Base-by-base conservation (phyloP, 2,888 invertebrate species). In the Drosophila melanosoma region DNA sequence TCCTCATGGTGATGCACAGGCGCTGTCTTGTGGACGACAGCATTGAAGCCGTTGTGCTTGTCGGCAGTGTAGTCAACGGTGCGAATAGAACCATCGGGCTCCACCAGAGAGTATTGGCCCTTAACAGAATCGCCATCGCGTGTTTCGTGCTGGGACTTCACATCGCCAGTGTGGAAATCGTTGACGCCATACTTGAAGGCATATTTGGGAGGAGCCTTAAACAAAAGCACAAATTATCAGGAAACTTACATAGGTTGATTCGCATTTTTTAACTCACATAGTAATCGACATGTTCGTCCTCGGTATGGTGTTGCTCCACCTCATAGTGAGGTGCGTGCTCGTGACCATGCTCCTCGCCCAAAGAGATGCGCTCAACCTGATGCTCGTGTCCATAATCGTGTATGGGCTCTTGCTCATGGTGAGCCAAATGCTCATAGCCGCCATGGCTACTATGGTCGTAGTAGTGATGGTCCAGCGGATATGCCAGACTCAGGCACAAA, bases 71-170 rank as follows among this genome's bases (percentile, higher is more conserved):
- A 93, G 79, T 93, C 93, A 49, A 93, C 93, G 42, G 96, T 96
- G 80, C 96, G 94, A 74, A 96, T 95, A 62, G 96, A 96, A 77
- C 96, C 96, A 92, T 96, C 96, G 60, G 96, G 95, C 92, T 96
- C 96, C 79, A 96, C 95, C 89, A 95, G 93, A 15, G 95, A 95
- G 92, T 95, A 95, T 91, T 95, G 95, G 35, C 93, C 95, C 94
- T 95, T 95, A 1, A 95, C 95, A 49, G 95, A 94, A 90, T 95
- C 95, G 0, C 95, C 95, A 66, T 95, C 95, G 79, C 95, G 94
- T 0, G 95, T 94, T 89, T 95, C 95, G 71, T 95, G 95, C 83
- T 95, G 95, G 7, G 95, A 95, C 88, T 95, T 95, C 0, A 95
- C 94, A 87, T 95, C 95, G 32, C 94, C 94, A 54, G 94, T 94